Percentiles rank a stretch among this genome's conserved stretches.
phyloP scores from a whole-genome alignment of 2,888 invertebrate species.

The Lordiphosa fenestrarum region DNA sequence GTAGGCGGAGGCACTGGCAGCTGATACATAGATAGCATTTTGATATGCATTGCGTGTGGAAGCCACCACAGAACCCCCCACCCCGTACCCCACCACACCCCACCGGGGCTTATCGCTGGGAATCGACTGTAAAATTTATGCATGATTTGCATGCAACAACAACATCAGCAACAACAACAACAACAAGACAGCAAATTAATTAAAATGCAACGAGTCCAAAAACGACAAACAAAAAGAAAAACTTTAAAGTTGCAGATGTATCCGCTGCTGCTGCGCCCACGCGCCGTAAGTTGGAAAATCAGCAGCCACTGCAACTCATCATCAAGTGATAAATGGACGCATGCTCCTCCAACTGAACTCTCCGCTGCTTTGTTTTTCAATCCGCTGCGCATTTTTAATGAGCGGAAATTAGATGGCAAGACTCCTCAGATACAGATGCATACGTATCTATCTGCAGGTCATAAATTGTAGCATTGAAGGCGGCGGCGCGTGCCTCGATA shows the following conservation, averaged over 20 bases:
- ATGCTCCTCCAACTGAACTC: constrained; percentile 40
- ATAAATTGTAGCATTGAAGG: constrained; percentile 47
- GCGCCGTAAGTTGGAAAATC: constrained; percentile 56
- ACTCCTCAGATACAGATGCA: constrained; percentile 26
- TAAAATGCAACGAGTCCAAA: constrained; percentile 40
- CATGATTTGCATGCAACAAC: constrained; percentile 59
- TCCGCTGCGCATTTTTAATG: constrained; percentile 63
- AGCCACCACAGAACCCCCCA: constrained; percentile 8
- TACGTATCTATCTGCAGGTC: constrained; percentile 34
- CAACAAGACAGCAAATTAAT: constrained; percentile 38
- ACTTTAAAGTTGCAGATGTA: constrained; percentile 49
- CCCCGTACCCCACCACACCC: constrained; percentile 2
- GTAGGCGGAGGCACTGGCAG: constrained; percentile 7
- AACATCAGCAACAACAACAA: constrained; percentile 18
- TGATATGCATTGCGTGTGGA: constrained; percentile 57
- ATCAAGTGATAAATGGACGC: constrained; percentile 57
- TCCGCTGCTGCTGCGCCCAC: constrained; percentile 44
- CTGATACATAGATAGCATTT: constrained; percentile 34
- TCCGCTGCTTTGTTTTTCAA: constrained; percentile 27
- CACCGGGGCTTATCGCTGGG: constrained; percentile 35
- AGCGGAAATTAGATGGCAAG: constrained; percentile 71
- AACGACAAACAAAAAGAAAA: constrained; percentile 12
- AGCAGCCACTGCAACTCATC: constrained; percentile 29
- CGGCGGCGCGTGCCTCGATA: constrained; percentile 47
- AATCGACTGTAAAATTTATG: constrained; percentile 48